phyloP scores from a whole-genome alignment of 2,888 invertebrate genomes.

The Hylaea fasciaria region DNA sequence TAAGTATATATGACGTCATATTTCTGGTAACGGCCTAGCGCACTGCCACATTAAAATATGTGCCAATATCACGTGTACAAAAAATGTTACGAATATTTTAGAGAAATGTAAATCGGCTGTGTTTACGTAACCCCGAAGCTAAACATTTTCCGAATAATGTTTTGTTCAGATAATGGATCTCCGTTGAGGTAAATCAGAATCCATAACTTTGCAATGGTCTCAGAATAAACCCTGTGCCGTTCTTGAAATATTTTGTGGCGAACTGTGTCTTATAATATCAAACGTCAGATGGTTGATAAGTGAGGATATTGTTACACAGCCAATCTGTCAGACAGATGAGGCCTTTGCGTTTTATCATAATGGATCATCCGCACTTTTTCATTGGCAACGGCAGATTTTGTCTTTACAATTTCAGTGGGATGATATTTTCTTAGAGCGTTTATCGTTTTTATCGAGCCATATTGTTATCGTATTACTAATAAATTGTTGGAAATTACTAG shows the following conservation, averaged over 20 bases:
- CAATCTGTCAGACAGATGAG: slow-evolving; percentile 45
- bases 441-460: neutral
- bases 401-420: neutral
- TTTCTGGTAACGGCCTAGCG: slow-evolving; percentile 3
- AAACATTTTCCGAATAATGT: slow-evolving; percentile 22
- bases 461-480: no score
- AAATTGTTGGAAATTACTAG: no score
- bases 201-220: slow-evolving; percentile 39
- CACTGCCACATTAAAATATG: neutral
- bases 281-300: slow-evolving; percentile 42
- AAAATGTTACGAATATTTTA: slow-evolving; percentile 12
- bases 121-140: slow-evolving; percentile 16
- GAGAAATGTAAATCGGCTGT: slow-evolving; percentile 19
- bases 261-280: slow-evolving; percentile 22
- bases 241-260: slow-evolving; percentile 29
- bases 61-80: slow-evolving; percentile 3
- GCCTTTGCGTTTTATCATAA: slow-evolving; percentile 25
- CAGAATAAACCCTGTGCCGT: slow-evolving; percentile 26
- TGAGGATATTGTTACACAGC: slow-evolving; percentile 48
- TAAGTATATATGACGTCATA: slow-evolving; percentile 11
- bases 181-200: slow-evolving; percentile 31
- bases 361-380: slow-evolving; percentile 24
- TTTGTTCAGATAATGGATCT: slow-evolving; percentile 40
- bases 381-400: slow-evolving; percentile 15
- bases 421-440: neutral